Base-by-base conservation (phyloP, 2,888 invertebrate species). In the Cryptus viduatorius region DNA sequence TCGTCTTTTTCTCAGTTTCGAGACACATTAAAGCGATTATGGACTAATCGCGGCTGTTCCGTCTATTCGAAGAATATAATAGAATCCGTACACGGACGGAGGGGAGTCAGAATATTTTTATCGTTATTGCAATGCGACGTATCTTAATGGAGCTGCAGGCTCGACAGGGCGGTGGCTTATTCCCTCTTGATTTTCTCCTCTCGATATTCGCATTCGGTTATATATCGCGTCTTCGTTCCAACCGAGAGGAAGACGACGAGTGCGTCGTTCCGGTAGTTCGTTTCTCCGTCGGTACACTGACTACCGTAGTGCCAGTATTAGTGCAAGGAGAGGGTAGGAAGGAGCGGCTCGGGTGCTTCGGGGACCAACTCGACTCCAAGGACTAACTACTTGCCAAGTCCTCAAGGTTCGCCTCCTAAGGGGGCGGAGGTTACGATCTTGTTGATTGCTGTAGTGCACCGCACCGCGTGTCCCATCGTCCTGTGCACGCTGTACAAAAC, bases 301-400 rank as follows among this genome's bases (percentile, higher is more conserved):
- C 56, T 42, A 64, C 50, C 46, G 3, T 65, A 59, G 56, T 71
- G 44, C 12, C 19, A 19, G 75, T 79, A 69, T 71, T 75, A 44
- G 71, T 79, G 56, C 42, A 48, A n/a, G n/a, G n/a, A n/a, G n/a
- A 48, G 37, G 73, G 24, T 71, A 77, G 75, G 61, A 75, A 61
- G 69, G 59, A 73, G 81, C 61, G 76, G 46, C 78, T 78, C 48
- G 53, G 79, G 56, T 37, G 69, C 73, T 76, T 77, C 67, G 69
- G 76, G 72, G 84, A 86, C 73, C 86, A 85, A 88, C 87, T 80
- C 87, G 87, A 89, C 88, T 89, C 85, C 82, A 80, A 88, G 89
- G 88, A 91, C 89, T 89, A 90, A 91, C 91, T 91, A 91, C 91
- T 92, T 91, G 90, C 90, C 83, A 92, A 92, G 90, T 91, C 89